Conservation (phyloP, 2,113 vertebrate genomes). For the Gadus macrocephalus region DNA sequence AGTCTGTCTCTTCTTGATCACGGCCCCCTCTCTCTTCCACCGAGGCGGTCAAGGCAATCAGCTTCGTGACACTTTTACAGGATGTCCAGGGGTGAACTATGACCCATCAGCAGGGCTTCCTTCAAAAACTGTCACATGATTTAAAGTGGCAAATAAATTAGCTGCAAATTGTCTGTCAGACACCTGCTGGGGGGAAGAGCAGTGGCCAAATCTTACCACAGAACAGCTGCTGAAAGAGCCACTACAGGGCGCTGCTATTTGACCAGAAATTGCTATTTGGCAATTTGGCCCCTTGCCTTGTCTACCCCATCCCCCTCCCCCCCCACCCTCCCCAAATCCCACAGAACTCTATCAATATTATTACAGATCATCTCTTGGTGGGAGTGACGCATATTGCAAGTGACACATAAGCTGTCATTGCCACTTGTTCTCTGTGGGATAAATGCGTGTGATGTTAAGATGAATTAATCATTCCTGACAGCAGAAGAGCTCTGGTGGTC, state of each 20-base stretch:
- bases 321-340: conserved; percentile 13
- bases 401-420: conserved; percentile 48
- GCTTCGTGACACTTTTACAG: conserved; percentile 55
- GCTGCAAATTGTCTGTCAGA: conserved; percentile 61
- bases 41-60: conserved; percentile 48
- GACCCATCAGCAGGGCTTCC: conserved; percentile 35
- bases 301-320: no score
- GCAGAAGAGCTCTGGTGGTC: conserved; percentile 53
- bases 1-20: conserved; percentile 15
- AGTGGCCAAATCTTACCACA: conserved; percentile 22
- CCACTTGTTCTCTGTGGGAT: conserved; percentile 38
- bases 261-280: conserved; percentile 45
- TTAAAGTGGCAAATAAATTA: conserved; percentile 60
- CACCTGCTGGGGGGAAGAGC: conserved; percentile 50
- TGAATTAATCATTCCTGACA: conserved; percentile 62
- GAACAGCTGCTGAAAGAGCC: conserved; percentile 40
- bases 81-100: conserved; percentile 54
- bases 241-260: conserved; percentile 31
- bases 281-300: not conserved
- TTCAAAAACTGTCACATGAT: conserved; percentile 45
- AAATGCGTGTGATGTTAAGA: conserved; percentile 49
- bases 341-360: conserved; percentile 40
- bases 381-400: conserved; percentile 46
- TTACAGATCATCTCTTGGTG: conserved; percentile 35
- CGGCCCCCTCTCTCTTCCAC: conserved; percentile 30